A percentile compares a stretch with the other conserved stretches of the same genome.
phyloP scores from a whole-genome alignment of 2,113 vertebrate species.

The Gopherus flavomarginatus region DNA sequence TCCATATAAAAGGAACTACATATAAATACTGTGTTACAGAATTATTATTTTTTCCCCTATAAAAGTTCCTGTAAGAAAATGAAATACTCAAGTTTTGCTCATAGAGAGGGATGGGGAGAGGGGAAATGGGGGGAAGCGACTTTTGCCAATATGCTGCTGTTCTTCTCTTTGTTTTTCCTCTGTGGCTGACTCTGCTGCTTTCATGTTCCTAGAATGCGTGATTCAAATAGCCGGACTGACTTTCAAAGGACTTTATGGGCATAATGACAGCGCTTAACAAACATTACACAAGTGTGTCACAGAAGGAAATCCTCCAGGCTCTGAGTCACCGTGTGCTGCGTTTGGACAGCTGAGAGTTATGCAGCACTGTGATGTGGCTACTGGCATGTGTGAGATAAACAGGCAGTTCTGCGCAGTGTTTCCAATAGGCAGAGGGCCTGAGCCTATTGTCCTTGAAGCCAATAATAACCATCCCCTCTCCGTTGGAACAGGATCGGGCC shows the following conservation, averaged over 20 bases:
- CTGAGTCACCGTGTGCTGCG: background rate
- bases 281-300: background rate
- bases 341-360: background rate
- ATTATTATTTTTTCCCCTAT: background rate
- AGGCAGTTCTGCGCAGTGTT: background rate
- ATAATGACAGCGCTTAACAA: background rate
- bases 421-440: accelerated
- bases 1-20: background rate
- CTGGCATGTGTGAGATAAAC: background rate
- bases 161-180: background rate
- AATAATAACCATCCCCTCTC: accelerated
- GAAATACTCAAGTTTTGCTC: background rate
- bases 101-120: accelerated
- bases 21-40: background rate
- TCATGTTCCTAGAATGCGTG: accelerated
- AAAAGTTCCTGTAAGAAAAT: background rate
- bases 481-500: accelerated
- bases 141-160: background rate
- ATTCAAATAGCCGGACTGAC: background rate
- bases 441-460: background rate
- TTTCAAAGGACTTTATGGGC: conserved; percentile 15
- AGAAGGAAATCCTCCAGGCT: background rate
- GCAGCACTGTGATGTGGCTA: accelerated
- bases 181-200: background rate
- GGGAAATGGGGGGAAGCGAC: background rate